Conservation (phyloP, 2,888 invertebrate species). For the Mythimna ferrago region DNA sequence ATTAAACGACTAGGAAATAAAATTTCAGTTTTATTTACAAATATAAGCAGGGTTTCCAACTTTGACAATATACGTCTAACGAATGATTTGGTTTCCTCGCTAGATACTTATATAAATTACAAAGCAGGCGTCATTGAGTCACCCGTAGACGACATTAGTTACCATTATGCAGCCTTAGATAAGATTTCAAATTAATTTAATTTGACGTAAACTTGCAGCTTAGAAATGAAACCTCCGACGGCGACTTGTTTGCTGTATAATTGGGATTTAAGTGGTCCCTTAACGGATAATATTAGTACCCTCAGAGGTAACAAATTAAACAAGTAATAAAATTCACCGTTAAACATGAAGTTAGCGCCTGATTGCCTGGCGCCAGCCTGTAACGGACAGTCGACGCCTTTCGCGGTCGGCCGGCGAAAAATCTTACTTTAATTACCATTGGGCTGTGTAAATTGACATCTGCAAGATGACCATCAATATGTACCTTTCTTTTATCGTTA, state of each 20-base stretch:
- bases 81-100: conserved; percentile 30
- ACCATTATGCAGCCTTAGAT: conserved; percentile 23
- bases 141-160: conserved; percentile 31
- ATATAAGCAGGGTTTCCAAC: conserved; percentile 9
- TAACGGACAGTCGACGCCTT: conserved; percentile 74
- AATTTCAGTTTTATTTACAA: conserved; percentile 20
- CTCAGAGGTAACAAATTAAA: conserved; percentile 50
- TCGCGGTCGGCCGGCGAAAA: conserved; percentile 62
- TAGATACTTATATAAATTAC: conserved; percentile 56
- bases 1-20: conserved; percentile 5
- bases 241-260: conserved; percentile 24
- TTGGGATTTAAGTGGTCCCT: conserved; percentile 23
- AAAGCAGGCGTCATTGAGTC: conserved; percentile 48
- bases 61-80: conserved; percentile 4
- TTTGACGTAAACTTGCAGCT: conserved; percentile 16
- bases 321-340: conserved; percentile 72
- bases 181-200: conserved; percentile 23
- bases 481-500: conserved; percentile 16
- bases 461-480: conserved; percentile 26
- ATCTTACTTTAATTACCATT: conserved; percentile 63
- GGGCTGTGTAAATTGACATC: conserved; percentile 40
- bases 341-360: conserved; percentile 64
- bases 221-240: conserved; percentile 29
- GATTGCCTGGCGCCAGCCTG: conserved; percentile 70
- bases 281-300: conserved; percentile 35